Evolutionary conservation across 2,113 vertebrate species (phyloP).

Genomic region (Epinephelus lanceolatus): DNA sequence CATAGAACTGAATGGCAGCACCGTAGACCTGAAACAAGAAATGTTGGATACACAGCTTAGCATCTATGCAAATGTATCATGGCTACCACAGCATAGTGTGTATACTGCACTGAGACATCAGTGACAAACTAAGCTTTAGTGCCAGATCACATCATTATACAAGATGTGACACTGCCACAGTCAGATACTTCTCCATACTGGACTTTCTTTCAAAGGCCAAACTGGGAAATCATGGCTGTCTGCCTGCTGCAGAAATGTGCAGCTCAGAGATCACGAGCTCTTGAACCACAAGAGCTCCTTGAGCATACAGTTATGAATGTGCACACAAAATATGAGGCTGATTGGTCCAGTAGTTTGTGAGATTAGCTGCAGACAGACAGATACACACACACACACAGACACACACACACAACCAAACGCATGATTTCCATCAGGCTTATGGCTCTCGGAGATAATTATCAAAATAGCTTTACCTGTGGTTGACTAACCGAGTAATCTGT

Average conservation of each 20-base stretch:
- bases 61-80: background rate
- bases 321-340: no score
- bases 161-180: background rate
- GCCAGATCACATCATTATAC: no score
- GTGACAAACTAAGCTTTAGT: no score
- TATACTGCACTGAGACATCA: no score
- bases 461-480: background rate
- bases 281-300: no score
- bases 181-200: background rate
- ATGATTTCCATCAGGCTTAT: no score
- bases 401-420: no score
- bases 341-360: no score
- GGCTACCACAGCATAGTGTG: no score
- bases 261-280: background rate
- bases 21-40: slow-evolving; percentile 91
- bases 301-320: no score
- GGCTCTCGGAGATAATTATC: background rate
- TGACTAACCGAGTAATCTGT: background rate
- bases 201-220: background rate
- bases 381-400: no score
- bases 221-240: background rate
- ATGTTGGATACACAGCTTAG: background rate
- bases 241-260: background rate
- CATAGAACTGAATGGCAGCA: slow-evolving; percentile 98
- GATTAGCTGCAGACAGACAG: no score